Evolutionary conservation across 2,888 invertebrate genomes (phyloP), one percentile per base, ranked within the genome.

Genomic region (Flabesymbios commensalis): DNA sequence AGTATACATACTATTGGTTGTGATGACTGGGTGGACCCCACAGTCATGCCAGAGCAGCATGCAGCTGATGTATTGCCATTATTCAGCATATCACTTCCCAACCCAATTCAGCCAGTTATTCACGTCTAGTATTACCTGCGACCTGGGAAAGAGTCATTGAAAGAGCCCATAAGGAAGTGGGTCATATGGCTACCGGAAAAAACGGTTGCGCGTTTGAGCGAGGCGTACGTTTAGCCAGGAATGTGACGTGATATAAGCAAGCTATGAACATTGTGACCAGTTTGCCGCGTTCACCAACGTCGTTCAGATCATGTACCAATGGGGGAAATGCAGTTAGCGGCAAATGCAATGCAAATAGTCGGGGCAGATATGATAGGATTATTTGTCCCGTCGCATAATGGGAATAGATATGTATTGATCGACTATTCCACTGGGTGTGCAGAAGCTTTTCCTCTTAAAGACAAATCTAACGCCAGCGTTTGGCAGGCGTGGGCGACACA

Each of bases 291-390:
- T 31, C 28, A 60, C 32, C 7, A 14, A 0, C 5, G 36, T 26
- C 60, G 4, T 14, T 1, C 19, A 2, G 42, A 57, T 0, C n/a
- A 47, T 1, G 48, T 56, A 2, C 14, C 24, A 2, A 45, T 59
- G 33, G 49, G 48, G 10, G 53, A 53, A 10, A 62, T 56, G 55
- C 58, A 51, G 17, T 17, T 57, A 4, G 32, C 51, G 2, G n/a
- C 1, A n/a, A 7, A 7, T 19, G 45, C 45, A 2, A 39, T 43
- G 28, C 52, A 51, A 29, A 45, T 43, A 3, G 32, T 59, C 17
- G 53, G 58, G n/a, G 47, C 41, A 17, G 58, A 62, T n/a, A 28
- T 62, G 22, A 59, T 52, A 31, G 62, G 62, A 14, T 57, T 56
- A 24, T 60, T 56, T 57, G 17, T 36, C 2, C 26, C 26, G 1